Evolutionary conservation across 2,888 invertebrate genomes (phyloP).

Genomic region (Leptura quadrifasciata): DNA sequence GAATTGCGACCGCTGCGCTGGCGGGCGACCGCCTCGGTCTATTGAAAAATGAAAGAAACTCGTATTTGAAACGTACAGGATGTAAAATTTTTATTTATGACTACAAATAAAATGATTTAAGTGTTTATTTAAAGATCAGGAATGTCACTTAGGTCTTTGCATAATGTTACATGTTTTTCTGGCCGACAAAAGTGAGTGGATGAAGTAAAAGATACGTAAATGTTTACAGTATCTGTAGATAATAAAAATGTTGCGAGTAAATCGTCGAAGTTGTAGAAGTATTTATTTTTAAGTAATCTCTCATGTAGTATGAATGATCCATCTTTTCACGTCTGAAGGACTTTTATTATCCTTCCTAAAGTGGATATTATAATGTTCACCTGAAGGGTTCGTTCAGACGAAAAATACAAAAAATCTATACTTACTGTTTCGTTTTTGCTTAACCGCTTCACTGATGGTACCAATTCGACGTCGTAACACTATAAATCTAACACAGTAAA

Average conservation of each 20-base stretch:
- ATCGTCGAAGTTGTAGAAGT: neutral
- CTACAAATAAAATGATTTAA: constrained; percentile 12
- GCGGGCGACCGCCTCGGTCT: neutral
- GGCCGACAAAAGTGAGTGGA: neutral
- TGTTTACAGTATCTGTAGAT: neutral
- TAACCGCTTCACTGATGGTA: no score
- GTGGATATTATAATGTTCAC: no score
- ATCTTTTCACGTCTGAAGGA: no score
- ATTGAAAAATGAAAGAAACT: neutral
- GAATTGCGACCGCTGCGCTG: neutral
- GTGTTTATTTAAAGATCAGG: constrained; percentile 12
- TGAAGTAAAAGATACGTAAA: neutral
- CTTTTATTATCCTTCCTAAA: no score
- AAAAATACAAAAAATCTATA: no score
- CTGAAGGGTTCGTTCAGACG: no score
- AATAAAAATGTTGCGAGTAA: neutral
- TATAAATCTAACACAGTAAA: no score
- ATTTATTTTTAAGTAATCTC: no score
- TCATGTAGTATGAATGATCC: no score
- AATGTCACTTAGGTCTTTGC: constrained; percentile 14
- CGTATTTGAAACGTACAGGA: neutral
- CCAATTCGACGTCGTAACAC: no score
- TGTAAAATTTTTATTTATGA: constrained; percentile 17
- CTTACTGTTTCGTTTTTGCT: no score
- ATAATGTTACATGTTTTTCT: constrained; percentile 21